These are phyloP conservation scores for Arctocebus calabarensis DNA, from an alignment of 2,797 vertebrate genomes.

Conservation along the genomic window DNA sequence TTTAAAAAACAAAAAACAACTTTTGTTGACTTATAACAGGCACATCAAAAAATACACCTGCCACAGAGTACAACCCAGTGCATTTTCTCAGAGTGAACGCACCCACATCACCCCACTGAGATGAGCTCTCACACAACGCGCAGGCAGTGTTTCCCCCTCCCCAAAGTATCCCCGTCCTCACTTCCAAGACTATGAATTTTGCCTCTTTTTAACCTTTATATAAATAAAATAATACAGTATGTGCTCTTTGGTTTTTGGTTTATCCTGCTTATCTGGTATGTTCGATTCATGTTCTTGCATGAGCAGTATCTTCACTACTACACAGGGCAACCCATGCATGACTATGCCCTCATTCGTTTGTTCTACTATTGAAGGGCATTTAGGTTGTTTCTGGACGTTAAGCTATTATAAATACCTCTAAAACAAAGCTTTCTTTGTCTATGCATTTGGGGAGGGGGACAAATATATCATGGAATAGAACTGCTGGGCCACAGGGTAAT, in stretches of 20 bases:
- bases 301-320: neutral
- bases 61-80: fast-evolving
- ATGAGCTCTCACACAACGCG: neutral
- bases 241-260: neutral
- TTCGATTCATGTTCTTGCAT: neutral
- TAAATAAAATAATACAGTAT: neutral
- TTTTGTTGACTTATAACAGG: neutral
- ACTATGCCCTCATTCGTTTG: neutral
- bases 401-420: neutral
- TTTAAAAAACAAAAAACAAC: neutral
- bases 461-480: neutral
- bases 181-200: neutral
- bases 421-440: neutral
- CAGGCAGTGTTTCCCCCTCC: neutral
- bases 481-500: fast-evolving
- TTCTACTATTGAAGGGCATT: neutral
- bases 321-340: neutral
- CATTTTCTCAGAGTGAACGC: neutral
- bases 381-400: neutral
- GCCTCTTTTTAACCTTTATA: neutral
- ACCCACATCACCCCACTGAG: neutral
- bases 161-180: neutral
- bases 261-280: neutral
- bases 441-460: neutral
- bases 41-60: neutral